Evolutionary conservation across 2,113 vertebrate genomes (phyloP).

Genomic region (Apus apus): DNA sequence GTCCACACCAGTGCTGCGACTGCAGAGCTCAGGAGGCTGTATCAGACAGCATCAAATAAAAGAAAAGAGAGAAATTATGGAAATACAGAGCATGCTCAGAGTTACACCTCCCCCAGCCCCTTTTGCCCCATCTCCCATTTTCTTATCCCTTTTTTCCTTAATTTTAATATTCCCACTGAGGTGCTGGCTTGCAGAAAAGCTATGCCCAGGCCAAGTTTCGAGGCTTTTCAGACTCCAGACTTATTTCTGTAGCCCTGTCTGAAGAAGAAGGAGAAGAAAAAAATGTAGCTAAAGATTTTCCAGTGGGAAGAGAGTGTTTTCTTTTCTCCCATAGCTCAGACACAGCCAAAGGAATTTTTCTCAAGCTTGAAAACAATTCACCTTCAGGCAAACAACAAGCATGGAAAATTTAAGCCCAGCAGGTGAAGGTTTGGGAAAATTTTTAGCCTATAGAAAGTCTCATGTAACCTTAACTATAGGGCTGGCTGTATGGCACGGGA

Average conservation of each 20-base stretch:
- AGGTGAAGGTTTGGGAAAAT: constrained; percentile 71
- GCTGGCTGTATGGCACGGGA: constrained; percentile 35
- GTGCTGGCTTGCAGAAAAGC: not conserved
- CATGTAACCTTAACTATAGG: constrained; percentile 54
- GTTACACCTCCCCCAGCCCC: not conserved
- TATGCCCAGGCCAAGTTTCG: constrained; percentile 37
- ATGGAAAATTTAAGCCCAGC: constrained; percentile 70
- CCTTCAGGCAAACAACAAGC: constrained; percentile 68
- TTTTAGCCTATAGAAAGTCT: constrained; percentile 47
- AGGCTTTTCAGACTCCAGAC: constrained; percentile 57
- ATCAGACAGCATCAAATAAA: not conserved
- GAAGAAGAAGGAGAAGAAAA: not conserved
- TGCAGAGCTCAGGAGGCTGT: not conserved
- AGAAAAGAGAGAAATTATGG: not conserved
- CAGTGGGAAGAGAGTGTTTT: constrained; percentile 68
- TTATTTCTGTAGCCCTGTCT: constrained; percentile 42
- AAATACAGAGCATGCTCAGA: not conserved
- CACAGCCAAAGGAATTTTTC: constrained; percentile 64
- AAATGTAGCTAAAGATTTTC: constrained; percentile 54
- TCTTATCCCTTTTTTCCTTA: constrained; percentile 1
- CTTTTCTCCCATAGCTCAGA: constrained; percentile 64
- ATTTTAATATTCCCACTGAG: constrained; percentile 39
- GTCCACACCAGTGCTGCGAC: fast-evolving
- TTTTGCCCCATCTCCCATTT: constrained; percentile 11
- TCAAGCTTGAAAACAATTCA: constrained; percentile 70